Evolutionary conservation across 1,140 invertebrate genomes (phyloP).

Genomic region (Periplaneta americana): DNA sequence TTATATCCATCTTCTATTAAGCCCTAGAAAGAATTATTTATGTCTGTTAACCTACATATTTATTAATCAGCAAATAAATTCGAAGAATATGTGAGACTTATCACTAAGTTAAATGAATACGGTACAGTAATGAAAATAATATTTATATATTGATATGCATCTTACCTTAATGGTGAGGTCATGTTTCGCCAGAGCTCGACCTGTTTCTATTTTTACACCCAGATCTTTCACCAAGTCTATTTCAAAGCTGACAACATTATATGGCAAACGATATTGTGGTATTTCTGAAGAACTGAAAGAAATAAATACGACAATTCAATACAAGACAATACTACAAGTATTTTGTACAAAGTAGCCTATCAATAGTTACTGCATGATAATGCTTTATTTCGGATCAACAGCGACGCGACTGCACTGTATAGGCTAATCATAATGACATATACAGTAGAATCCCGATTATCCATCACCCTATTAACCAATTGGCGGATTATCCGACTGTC

Average conservation of each 20-base stretch:
- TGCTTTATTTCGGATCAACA: too few species aligned
- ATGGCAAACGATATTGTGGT: constrained; percentile 93
- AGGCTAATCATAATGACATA: too few species aligned
- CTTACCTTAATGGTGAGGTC: constrained; percentile 69
- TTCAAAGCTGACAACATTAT: constrained; percentile 90
- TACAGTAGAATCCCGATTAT: too few species aligned
- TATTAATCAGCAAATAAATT: neutral
- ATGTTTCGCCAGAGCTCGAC: constrained; percentile 52
- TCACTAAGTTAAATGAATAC: neutral
- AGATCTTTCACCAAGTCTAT: constrained; percentile 86
- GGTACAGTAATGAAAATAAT: neutral
- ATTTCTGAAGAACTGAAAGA: constrained; percentile 85
- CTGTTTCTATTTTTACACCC: constrained; percentile 78
- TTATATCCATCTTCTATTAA: constrained; percentile 64
- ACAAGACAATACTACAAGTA: too few species aligned
- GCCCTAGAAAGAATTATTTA: constrained; percentile 36
- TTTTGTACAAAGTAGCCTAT: too few species aligned
- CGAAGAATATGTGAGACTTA: neutral
- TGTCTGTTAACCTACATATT: neutral
- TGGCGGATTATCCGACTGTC: too few species aligned
- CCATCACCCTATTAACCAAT: too few species aligned
- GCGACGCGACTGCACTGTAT: too few species aligned
- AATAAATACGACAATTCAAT: constrained; percentile 17
- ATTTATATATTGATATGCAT: neutral
- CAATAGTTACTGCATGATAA: too few species aligned